Evolutionary conservation across 2,113 vertebrate genomes (phyloP).

Genomic region (Myotis lucifugus): DNA sequence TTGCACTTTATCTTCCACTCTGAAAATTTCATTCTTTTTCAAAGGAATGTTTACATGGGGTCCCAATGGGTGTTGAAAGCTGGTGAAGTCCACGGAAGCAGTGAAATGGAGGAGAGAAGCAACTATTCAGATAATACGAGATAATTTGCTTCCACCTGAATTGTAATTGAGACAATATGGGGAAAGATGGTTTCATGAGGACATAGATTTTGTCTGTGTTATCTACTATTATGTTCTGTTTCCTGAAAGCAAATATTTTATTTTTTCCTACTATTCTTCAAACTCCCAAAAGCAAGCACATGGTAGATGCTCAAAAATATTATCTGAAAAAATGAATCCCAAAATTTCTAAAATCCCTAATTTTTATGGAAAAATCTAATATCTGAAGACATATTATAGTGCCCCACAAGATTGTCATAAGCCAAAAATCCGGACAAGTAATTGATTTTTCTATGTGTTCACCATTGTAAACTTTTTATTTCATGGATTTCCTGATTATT

Average conservation of each 20-base stretch:
- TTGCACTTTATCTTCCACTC: constrained; percentile 18
- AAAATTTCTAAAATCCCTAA: background rate
- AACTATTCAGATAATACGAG: constrained; percentile 60
- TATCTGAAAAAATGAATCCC: background rate
- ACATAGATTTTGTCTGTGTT: background rate
- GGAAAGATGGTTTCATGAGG: background rate
- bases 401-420: background rate
- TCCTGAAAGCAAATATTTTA: background rate
- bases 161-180: constrained; percentile 38
- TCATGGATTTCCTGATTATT: constrained; percentile 20
- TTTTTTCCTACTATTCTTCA: background rate
- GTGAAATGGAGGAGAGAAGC: background rate
- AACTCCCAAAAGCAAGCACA: background rate
- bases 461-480: background rate
- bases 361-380: background rate
- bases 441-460: background rate
- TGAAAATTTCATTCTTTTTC: constrained; percentile 37
- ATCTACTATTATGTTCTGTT: background rate
- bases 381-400: background rate
- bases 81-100: constrained; percentile 18
- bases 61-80: background rate
- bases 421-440: background rate
- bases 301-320: background rate
- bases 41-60: constrained; percentile 51
- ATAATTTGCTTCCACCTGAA: constrained; percentile 62